These are phyloP conservation scores for Poecilia wingei DNA, from an alignment of 2,797 vertebrate species.

Conservation along the genomic window DNA sequence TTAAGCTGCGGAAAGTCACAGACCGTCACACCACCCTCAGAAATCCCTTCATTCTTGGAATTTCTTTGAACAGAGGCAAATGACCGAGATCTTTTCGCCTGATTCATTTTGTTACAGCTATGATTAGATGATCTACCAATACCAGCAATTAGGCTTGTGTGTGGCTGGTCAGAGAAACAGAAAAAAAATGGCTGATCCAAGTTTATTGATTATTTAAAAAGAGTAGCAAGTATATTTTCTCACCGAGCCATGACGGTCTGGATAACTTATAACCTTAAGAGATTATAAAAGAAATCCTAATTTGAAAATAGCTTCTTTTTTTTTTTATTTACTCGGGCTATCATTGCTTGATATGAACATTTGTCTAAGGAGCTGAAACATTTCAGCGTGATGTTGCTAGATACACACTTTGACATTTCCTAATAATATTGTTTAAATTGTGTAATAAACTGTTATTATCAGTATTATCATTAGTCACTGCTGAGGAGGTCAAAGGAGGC, in stretches of 20 bases:
- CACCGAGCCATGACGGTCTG: background rate
- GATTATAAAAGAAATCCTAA: background rate
- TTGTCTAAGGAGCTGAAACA: background rate
- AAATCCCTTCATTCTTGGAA: background rate
- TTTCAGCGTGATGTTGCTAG: conserved; percentile 7
- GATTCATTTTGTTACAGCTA: background rate
- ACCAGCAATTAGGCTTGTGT: background rate
- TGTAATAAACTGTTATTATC: conserved; percentile 35
- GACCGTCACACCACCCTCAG: background rate
- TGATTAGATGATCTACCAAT: background rate
- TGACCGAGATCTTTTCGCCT: background rate
- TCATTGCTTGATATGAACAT: background rate
- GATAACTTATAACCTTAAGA: background rate
- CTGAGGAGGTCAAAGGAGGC: conserved; percentile 29
- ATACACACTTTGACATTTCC: conserved; percentile 20
- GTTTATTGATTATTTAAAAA: background rate
- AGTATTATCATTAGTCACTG: conserved; percentile 33
- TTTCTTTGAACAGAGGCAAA: background rate
- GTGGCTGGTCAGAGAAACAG: background rate
- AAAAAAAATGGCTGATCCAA: background rate
- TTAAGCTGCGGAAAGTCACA: background rate
- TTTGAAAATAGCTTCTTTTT: background rate
- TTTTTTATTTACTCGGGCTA: background rate
- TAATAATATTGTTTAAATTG: conserved; percentile 29
- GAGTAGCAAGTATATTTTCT: background rate